phyloP scores from a whole-genome alignment of 2,888 invertebrate species.

The Epistrophella euchroma region DNA sequence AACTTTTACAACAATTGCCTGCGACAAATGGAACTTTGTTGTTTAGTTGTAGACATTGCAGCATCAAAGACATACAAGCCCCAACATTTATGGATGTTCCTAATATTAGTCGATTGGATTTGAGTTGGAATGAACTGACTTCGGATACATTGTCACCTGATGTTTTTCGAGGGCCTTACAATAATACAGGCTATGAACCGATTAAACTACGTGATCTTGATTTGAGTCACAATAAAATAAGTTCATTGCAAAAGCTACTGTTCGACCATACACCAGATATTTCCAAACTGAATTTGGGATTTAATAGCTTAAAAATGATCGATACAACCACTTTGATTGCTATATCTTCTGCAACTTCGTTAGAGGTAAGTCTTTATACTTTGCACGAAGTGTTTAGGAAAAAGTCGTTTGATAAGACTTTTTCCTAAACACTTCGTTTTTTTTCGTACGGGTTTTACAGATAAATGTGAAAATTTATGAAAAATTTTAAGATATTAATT shows the following conservation, averaged over 20 bases:
- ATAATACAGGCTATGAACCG: constrained; percentile 85
- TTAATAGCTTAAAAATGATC: constrained; percentile 87
- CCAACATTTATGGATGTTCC: constrained; percentile 82
- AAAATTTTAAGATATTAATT: no score
- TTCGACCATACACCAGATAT: constrained; percentile 88
- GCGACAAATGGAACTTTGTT: constrained; percentile 81
- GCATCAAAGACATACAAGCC: constrained; percentile 80
- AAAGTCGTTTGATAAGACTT: no score
- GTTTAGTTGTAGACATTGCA: constrained; percentile 82
- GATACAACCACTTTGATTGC: constrained; percentile 87
- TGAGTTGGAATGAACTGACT: constrained; percentile 81
- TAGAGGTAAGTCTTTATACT: constrained; percentile 84
- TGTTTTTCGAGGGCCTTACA: constrained; percentile 88
- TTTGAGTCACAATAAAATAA: constrained; percentile 87
- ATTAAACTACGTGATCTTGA: constrained; percentile 87
- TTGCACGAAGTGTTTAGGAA: no score
- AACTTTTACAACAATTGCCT: constrained; percentile 81
- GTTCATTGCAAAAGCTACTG: constrained; percentile 86
- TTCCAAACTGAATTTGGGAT: constrained; percentile 86
- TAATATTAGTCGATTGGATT: constrained; percentile 81
- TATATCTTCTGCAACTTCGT: constrained; percentile 84
- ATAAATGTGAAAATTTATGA: no score
- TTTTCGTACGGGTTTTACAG: no score
- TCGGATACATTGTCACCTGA: constrained; percentile 87
- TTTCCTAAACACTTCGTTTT: no score